Conservation (phyloP, 2,797 vertebrate genomes). For the Anomalospiza imberbis region DNA sequence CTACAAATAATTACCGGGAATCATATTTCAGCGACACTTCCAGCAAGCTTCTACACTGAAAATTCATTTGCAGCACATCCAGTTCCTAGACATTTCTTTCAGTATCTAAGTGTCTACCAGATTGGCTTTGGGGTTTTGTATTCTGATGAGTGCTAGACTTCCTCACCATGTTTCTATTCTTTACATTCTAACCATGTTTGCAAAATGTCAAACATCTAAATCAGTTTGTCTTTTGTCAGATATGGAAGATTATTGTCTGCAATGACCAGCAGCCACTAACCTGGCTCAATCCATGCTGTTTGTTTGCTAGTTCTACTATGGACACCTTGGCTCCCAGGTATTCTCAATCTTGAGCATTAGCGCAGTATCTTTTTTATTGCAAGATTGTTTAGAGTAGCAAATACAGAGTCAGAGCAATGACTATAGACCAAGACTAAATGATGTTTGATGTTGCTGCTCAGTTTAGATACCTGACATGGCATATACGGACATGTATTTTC, state of each 20-base stretch:
- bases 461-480: background rate
- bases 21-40: conserved; percentile 21
- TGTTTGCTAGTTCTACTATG: background rate
- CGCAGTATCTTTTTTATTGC: background rate
- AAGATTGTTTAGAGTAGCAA: background rate
- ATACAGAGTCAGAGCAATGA: background rate
- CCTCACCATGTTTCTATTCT: background rate
- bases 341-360: background rate
- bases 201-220: conserved; percentile 28
- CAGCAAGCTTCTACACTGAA: background rate
- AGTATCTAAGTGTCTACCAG: background rate
- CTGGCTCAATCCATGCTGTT: background rate
- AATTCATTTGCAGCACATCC: background rate
- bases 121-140: background rate
- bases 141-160: background rate
- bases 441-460: background rate
- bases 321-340: background rate
- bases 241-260: background rate
- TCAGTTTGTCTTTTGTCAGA: background rate
- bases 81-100: background rate
- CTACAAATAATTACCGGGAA: conserved; percentile 35
- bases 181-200: conserved; percentile 32
- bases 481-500: background rate
- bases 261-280: background rate
- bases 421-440: background rate